Evolutionary conservation across 2,797 vertebrate species (phyloP), one percentile per base, ranked within the genome.

Genomic region (Lithobates sylvaticus): DNA sequence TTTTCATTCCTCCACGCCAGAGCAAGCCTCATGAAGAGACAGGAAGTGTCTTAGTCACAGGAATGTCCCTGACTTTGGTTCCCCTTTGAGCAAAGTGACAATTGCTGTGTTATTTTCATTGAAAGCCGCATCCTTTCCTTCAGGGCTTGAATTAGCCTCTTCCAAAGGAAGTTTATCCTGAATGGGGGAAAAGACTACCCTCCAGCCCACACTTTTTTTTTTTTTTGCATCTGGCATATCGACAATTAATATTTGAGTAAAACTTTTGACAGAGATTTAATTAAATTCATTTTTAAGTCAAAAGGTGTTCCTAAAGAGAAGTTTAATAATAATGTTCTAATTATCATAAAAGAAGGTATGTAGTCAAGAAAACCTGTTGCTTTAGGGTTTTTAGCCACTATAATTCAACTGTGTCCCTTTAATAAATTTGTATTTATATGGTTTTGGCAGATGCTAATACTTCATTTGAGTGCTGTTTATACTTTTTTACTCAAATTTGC

Each of bases 21-120:
- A 89, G 88, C 88, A 90, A 89, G 84, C 88, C 83, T 89, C 86
- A 64, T 82, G 15, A 10, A 92, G 90, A 88, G 87, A 87, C 89
- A 91, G 89, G 91, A 89, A 90, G 87, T 86, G 86, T 78, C 86
- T 78, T 88, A 86, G 88, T 89, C 85, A 89, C 88, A 84, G 75
- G 88, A 84, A 86, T 90, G 89, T 90, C 88, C 76, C 86, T 91
- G 85, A 88, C 83, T 88, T 90, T 15, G 12, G 85, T 83, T 89
- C 74, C 88, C 78, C 70, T 88, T 86, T 72, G 83, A 89, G 87
- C 86, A 85, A 83, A 88, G 87, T 85, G 89, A 89, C 87, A 85
- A 88, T 89, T 85, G 88, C 86, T 86, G 84, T 76, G n/a, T 84
- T 90, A 85, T 89, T 91, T 79, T 85, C 78, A 87, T 90, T 90